Conservation (phyloP, 2,113 vertebrate genomes). For the Chelonoidis abingdonii region DNA sequence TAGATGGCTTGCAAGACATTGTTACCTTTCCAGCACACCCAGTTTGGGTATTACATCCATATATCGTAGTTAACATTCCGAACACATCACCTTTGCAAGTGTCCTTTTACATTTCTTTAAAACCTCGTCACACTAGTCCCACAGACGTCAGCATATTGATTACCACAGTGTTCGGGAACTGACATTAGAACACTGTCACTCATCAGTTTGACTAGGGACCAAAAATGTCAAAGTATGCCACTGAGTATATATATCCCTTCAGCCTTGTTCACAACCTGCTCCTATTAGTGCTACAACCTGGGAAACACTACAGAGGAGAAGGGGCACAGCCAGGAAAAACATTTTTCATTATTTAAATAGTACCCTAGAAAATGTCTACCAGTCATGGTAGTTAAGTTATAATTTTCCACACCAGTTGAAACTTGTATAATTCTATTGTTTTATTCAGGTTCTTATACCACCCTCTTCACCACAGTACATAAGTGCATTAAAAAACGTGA, state of each 20-base stretch:
- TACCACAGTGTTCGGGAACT: neutral
- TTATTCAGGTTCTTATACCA: neutral
- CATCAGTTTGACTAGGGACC: neutral
- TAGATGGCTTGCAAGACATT: neutral
- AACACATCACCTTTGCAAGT: slow-evolving; percentile 24
- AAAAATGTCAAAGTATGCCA: neutral
- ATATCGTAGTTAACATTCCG: slow-evolving; percentile 1
- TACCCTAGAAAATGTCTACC: accelerated
- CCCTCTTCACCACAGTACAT: neutral
- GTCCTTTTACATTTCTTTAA: slow-evolving; percentile 45
- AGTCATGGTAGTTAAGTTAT: neutral
- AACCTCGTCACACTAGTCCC: neutral
- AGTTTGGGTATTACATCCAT: neutral
- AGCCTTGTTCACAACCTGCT: neutral
- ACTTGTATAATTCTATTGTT: neutral
- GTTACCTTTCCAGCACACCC: neutral
- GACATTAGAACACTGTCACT: slow-evolving; percentile 42
- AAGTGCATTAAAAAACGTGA: accelerated
- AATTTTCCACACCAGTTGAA: neutral
- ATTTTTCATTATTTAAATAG: neutral
- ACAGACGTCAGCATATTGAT: neutral
- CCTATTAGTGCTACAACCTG: neutral
- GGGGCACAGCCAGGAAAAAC: neutral
- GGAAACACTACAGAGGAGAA: neutral
- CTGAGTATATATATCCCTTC: neutral